Evolutionary conservation across 2,888 invertebrate species (phyloP), one percentile per base, ranked within the genome.

Genomic region (Apamea sordens): DNA sequence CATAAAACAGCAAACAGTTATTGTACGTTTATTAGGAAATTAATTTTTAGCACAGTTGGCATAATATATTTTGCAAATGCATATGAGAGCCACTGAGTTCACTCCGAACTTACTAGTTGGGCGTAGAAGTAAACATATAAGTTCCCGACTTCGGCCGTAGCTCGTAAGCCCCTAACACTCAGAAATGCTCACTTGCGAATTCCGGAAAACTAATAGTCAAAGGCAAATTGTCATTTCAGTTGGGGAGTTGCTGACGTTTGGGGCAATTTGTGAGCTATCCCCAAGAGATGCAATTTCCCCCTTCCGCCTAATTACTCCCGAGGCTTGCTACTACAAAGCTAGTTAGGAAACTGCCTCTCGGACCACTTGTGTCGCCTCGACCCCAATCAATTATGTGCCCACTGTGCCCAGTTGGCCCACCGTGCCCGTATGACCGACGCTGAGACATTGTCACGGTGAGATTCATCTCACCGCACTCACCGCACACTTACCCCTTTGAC

Each of bases 231-330:
- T 93, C 93, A 93, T 94, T 95, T 93, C 90, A 92, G 90, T 90
- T 89, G 80, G 87, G 91, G 92, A 93, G 89, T 83, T 92, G 93
- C 93, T 95, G 94, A 94, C 94, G 93, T 92, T 95, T 93, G 88
- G 89, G 91, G 92, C 94, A 95, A 95, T 95, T 96, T 94, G 94
- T 92, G 94, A 94, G 92, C 93, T 93, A 92, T 94, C 93, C 91
- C 94, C 94, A 92, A 95, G 95, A 94, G 95, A 94, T 95, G 95
- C 95, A 96, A 95, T 96, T 96, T 95, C 95, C 95, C 88, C 90
- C 90, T 93, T 93, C 90, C 92, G 92, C 91, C 92, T 96, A 96
- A 96, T 96, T 96, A 95, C 92, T 94, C 92, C 90, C 92, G 90
- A 83, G 86, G 90, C 90, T 83, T 89, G 88, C 86, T 91, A 91